Evolutionary conservation across 2,888 invertebrate genomes (phyloP).

Genomic region (Cremastinae sp.): DNA sequence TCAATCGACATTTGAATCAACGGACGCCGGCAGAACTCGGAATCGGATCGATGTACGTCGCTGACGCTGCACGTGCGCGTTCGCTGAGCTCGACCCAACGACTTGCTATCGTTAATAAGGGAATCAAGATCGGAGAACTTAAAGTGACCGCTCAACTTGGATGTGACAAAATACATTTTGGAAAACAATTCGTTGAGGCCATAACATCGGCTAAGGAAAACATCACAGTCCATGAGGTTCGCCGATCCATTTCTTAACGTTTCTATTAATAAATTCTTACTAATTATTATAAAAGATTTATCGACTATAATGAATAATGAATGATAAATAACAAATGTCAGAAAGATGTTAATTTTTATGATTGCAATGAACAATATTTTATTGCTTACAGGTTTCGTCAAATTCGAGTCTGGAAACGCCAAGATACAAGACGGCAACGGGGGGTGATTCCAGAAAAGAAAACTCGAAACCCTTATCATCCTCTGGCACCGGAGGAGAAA

Average conservation of each 20-base stretch:
- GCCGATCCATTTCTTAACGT: slow-evolving; percentile 45
- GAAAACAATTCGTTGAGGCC: slow-evolving; percentile 80
- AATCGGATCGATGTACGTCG: slow-evolving; percentile 77
- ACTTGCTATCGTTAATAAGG: slow-evolving; percentile 78
- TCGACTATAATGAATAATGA: too few species aligned
- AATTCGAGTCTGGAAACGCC: slow-evolving; percentile 43
- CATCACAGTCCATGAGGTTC: slow-evolving; percentile 68
- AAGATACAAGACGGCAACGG: slow-evolving; percentile 68
- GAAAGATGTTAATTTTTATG: too few species aligned
- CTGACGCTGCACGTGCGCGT: slow-evolving; percentile 74
- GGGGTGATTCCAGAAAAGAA: slow-evolving; percentile 68
- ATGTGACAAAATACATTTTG: slow-evolving; percentile 81
- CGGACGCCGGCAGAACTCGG: slow-evolving; percentile 80
- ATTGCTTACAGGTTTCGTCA: slow-evolving; percentile 44
- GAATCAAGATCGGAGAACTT: slow-evolving; percentile 80
- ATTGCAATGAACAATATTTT: too few species aligned
- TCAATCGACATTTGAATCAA: slow-evolving; percentile 79
- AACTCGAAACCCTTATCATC: slow-evolving; percentile 66
- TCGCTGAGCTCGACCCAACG: slow-evolving; percentile 78
- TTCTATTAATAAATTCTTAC: slow-evolving; percentile 6
- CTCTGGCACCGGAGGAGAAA: slow-evolving; percentile 61
- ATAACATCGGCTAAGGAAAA: slow-evolving; percentile 73
- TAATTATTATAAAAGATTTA: too few species aligned
- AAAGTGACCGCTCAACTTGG: slow-evolving; percentile 81
- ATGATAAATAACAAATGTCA: too few species aligned